Base-by-base conservation (phyloP, 2,888 invertebrate genomes). In the Drosophila neonasuta region DNA sequence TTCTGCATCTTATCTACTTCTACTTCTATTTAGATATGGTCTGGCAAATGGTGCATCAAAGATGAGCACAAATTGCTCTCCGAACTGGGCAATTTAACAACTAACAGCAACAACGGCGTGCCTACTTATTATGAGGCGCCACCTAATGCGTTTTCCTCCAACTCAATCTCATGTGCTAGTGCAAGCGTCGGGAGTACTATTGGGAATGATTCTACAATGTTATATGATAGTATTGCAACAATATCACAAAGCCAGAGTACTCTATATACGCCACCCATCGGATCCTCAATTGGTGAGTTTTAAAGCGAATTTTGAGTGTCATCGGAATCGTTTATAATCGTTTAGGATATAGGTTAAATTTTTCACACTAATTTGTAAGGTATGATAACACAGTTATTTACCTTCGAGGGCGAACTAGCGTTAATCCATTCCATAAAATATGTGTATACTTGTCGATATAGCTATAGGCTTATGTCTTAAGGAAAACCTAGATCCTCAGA, bases 31-130 rank as follows among this genome's bases (percentile, higher is more conserved):
- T 24, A 96, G 96, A 95, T 96, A 73, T 96, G 96, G 93, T 95
- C 97, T 74, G 94, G 94, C 72, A 97, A 97, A 92, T 97, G 97
- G 97, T 96, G 95, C 91, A 94, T 97, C 89, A 97, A 97, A 91
- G 97, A 97, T 91, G 96, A 97, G 89, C 96, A 96, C 92, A 97
- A 97, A 91, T 91, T 97, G 54, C 92, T 97, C 72, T 96, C 96
- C 50, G 97, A 97, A 90, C 92, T 97, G 49, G 95, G 96, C 30
- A 93, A 93, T 74, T 91, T 92, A 41, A 92, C 92, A 52, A 90
- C 92, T 58, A 92, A 80, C 58, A 92, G 80, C 65, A 80, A 80
- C 7, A 77, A 74, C 20, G 71, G 54, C 1, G 45, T 69, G 1
- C 42, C 71, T 8, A 52, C 74, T 3, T 93, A 92, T 86, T 93